These are phyloP conservation scores for Pomatostomus ruficeps DNA, from an alignment of 2,113 vertebrate species.

Conservation along the genomic window DNA sequence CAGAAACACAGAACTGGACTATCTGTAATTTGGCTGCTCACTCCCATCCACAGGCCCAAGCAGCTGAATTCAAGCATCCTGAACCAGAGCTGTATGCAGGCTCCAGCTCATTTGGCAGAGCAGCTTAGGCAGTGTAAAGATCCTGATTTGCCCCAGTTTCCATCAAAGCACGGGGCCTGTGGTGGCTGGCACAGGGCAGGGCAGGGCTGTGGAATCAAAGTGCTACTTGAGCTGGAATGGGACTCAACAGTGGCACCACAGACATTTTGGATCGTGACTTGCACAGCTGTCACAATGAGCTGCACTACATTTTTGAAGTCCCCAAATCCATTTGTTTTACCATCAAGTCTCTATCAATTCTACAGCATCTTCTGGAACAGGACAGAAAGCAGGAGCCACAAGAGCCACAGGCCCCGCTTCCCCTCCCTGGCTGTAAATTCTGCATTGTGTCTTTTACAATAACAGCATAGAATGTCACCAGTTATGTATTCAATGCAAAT, in stretches of 20 bases:
- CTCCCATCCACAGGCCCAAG: background rate
- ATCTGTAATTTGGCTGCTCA: background rate
- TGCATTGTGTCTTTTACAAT: background rate
- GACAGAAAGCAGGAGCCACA: background rate
- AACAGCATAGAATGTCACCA: background rate
- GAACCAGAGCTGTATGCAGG: background rate
- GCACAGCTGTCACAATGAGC: background rate
- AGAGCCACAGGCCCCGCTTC: background rate
- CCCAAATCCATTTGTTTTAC: background rate
- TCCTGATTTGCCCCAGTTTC: background rate
- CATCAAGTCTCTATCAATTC: background rate
- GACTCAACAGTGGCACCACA: background rate
- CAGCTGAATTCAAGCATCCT: background rate
- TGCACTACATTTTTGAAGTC: background rate
- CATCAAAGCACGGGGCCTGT: background rate
- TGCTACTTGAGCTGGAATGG: background rate
- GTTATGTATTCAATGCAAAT: background rate
- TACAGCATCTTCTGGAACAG: background rate
- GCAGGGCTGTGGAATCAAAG: background rate
- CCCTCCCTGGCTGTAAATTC: background rate
- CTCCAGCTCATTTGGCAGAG: background rate
- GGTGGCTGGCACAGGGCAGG: background rate
- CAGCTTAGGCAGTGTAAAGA: background rate
- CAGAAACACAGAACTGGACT: background rate
- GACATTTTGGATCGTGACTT: background rate